These are phyloP conservation scores for Hippocampus barbouri DNA, from an alignment of 2,113 vertebrate species.

Conservation along the genomic window DNA sequence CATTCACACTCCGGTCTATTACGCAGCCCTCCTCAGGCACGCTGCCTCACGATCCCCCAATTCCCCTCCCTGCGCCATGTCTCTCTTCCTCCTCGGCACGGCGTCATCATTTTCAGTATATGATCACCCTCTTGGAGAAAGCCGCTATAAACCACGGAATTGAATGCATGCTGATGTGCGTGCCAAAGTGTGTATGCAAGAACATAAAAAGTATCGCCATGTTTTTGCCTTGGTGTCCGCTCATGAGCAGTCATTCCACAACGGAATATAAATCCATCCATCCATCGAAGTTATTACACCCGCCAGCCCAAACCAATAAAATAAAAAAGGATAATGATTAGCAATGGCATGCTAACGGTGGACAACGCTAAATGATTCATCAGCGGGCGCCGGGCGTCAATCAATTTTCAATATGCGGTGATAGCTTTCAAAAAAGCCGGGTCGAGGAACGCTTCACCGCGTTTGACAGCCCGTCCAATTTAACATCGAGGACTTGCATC, in stretches of 20 bases:
- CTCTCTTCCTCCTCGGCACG: neutral
- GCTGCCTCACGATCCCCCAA: neutral
- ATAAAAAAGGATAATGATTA: conserved; percentile 35
- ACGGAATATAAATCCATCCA: conserved; percentile 15
- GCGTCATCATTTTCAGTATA: conserved; percentile 3
- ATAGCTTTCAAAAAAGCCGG: conserved; percentile 44
- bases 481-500: conserved; percentile 48
- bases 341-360: conserved; percentile 31
- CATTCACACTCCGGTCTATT: conserved; percentile 3
- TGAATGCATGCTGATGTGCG: conserved; percentile 41
- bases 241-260: neutral
- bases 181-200: conserved; percentile 22
- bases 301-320: conserved; percentile 21
- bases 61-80: neutral
- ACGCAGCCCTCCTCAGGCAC: conserved; percentile 6
- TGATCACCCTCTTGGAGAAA: conserved; percentile 27
- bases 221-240: conserved; percentile 4
- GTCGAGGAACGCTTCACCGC: conserved; percentile 18
- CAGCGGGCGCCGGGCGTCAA: conserved; percentile 31
- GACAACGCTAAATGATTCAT: conserved; percentile 42
- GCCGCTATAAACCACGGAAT: conserved; percentile 54
- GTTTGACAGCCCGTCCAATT: conserved; percentile 42
- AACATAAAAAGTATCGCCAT: neutral
- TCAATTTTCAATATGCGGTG: conserved; percentile 43
- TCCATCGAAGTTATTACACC: conserved; percentile 23